A percentile compares a stretch with the other conserved stretches of the same genome.
Evolutionary conservation across 2,888 invertebrate species (phyloP).

Genomic region (Oscheius sp.): DNA sequence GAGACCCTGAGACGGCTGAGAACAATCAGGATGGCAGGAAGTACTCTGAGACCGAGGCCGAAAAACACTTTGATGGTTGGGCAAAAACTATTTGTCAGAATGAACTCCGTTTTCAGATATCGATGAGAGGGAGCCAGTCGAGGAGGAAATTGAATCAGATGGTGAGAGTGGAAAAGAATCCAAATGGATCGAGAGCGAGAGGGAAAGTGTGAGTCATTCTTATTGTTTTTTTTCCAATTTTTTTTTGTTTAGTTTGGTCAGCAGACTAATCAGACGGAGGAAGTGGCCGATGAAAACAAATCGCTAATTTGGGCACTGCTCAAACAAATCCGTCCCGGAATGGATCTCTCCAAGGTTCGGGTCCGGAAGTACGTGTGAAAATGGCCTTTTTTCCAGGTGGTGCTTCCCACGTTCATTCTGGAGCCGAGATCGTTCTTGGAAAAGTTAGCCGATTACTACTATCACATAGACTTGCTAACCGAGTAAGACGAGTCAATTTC

Average conservation of each 20-base stretch:
- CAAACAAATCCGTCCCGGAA: slow-evolving; percentile 93
- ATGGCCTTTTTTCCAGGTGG: slow-evolving; percentile 83
- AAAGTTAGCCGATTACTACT: slow-evolving; percentile 99
- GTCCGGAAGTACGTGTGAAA: background rate
- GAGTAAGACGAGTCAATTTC: slow-evolving; percentile 79
- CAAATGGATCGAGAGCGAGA: slow-evolving; percentile 50
- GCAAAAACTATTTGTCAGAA: background rate
- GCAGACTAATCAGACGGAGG: slow-evolving; percentile 83
- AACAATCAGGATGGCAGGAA: slow-evolving; percentile 26
- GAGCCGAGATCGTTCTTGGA: slow-evolving; percentile 95
- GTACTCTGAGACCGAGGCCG: slow-evolving; percentile 67
- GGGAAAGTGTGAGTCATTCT: slow-evolving; percentile 46
- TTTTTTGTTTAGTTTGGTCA: slow-evolving; percentile 47
- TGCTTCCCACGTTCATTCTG: slow-evolving; percentile 96
- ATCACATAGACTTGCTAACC: slow-evolving; percentile 88
- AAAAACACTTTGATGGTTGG: slow-evolving; percentile 60
- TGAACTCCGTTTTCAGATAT: slow-evolving; percentile 6
- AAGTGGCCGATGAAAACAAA: slow-evolving; percentile 92
- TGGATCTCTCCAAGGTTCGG: slow-evolving; percentile 89
- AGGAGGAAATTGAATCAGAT: slow-evolving; percentile 72
- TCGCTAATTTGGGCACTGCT: slow-evolving; percentile 92
- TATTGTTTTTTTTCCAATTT: background rate
- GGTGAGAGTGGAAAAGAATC: slow-evolving; percentile 57
- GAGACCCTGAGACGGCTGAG: slow-evolving; percentile 15
- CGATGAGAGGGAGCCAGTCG: slow-evolving; percentile 72